Conservation (phyloP, 2,888 invertebrate genomes). For the Ennomos fuscantarius region DNA sequence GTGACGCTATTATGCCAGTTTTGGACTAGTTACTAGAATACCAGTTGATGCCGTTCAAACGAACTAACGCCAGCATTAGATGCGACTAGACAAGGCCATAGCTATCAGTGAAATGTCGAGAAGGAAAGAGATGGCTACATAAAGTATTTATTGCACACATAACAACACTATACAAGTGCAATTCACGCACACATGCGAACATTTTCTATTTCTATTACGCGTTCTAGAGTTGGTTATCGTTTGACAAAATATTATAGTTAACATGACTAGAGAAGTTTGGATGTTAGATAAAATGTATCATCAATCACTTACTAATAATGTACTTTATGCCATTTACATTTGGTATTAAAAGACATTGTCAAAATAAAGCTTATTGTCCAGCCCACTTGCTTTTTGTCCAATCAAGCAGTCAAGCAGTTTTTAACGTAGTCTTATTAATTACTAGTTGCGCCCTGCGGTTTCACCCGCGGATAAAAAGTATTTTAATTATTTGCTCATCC, state of each 20-base stretch:
- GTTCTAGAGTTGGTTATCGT: constrained; percentile 66
- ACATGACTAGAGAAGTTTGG: constrained; percentile 12
- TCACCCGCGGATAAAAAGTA: too few relatives aligned
- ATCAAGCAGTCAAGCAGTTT: too few relatives aligned
- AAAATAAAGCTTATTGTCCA: too few relatives aligned
- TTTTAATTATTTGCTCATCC: too few relatives aligned
- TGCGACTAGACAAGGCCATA: constrained; percentile 85
- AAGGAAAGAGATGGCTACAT: constrained; percentile 82
- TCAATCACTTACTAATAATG: not conserved
- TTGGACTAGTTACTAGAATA: constrained; percentile 59
- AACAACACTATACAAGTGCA: constrained; percentile 75
- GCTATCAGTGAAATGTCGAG: constrained; percentile 85
- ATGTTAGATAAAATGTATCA: constrained; percentile 12
- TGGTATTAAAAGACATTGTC: too few relatives aligned
- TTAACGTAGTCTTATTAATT: too few relatives aligned
- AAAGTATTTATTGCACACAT: constrained; percentile 83
- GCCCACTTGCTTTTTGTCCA: too few relatives aligned
- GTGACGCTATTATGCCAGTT: constrained; percentile 32
- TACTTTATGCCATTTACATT: too few relatives aligned
- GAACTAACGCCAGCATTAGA: constrained; percentile 83
- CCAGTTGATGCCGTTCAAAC: constrained; percentile 59
- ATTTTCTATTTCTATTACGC: constrained; percentile 82
- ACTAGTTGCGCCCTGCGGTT: too few relatives aligned
- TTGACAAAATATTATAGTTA: constrained; percentile 34
- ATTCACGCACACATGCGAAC: constrained; percentile 68